A percentile compares a stretch with the other conserved stretches of the same genome.
phyloP scores from a whole-genome alignment of 1,140 invertebrate genomes.

The Cecropterus lyciades region DNA sequence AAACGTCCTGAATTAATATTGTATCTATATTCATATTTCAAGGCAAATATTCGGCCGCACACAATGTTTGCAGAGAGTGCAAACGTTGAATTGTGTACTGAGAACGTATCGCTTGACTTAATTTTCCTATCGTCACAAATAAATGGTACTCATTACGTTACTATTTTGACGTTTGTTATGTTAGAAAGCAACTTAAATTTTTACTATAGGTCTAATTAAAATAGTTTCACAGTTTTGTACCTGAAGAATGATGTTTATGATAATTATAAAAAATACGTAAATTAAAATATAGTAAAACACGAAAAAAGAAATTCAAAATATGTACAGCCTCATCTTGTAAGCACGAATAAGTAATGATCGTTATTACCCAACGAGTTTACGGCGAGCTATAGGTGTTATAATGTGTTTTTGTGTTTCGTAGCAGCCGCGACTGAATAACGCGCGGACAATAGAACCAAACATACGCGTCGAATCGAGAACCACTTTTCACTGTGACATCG shows the following conservation, averaged over 20 bases:
- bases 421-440: conserved; percentile 66
- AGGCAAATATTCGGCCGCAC: background rate
- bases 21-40: conserved; percentile 2
- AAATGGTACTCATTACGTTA: conserved; percentile 12
- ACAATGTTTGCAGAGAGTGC: conserved; percentile 9
- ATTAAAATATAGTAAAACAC: no score
- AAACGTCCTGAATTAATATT: no score
- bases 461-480: conserved; percentile 70
- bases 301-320: no score
- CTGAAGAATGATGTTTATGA: no score
- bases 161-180: background rate
- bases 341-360: conserved; percentile 23
- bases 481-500: conserved; percentile 66
- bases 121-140: conserved; percentile 19
- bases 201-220: no score
- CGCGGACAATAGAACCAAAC: conserved; percentile 76
- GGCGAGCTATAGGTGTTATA: conserved; percentile 56
- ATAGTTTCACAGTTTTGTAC: no score
- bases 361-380: conserved; percentile 57
- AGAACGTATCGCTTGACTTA: conserved; percentile 23
- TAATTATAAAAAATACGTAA: no score
- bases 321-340: conserved; percentile 3
- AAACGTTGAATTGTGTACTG: conserved; percentile 6
- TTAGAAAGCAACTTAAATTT: no score
- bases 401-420: conserved; percentile 72